phyloP scores from a whole-genome alignment of 2,888 invertebrate genomes.

The Autographa gamma region DNA sequence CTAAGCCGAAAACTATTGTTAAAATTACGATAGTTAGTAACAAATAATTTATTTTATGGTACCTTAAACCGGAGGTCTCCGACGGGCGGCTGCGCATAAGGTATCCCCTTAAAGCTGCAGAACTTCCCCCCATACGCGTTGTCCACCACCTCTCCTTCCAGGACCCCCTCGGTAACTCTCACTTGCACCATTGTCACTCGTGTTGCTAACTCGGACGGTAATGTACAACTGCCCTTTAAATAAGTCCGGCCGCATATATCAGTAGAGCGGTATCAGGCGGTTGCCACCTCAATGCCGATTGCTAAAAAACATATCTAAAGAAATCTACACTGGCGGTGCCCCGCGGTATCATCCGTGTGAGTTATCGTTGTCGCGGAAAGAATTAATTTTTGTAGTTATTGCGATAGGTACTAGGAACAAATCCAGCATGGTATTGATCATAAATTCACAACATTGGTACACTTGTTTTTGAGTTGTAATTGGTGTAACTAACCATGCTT shows the following conservation, averaged over 20 bases:
- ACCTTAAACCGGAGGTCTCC: conserved; percentile 85
- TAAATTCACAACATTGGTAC: too few relatives aligned
- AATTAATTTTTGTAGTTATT: too few relatives aligned
- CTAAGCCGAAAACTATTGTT: too few relatives aligned
- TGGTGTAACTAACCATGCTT: too few relatives aligned
- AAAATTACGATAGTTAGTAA: too few relatives aligned
- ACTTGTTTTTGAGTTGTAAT: too few relatives aligned
- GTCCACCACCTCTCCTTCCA: conserved; percentile 66
- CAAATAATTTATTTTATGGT: conserved; percentile 5
- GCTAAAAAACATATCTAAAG: not conserved
- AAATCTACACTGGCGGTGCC: too few relatives aligned
- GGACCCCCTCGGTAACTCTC: conserved; percentile 65
- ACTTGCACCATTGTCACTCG: conserved; percentile 59
- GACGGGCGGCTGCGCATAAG: conserved; percentile 85
- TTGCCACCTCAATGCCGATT: not conserved
- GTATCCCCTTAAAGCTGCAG: conserved; percentile 79
- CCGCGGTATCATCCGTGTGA: too few relatives aligned
- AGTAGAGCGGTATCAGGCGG: not conserved
- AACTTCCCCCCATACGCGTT: conserved; percentile 61
- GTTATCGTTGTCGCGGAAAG: too few relatives aligned
- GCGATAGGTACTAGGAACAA: too few relatives aligned
- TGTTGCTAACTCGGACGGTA: conserved; percentile 7
- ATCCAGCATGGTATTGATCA: too few relatives aligned
- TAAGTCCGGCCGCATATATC: not conserved
- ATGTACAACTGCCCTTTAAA: not conserved